These are phyloP conservation scores for Steromphala cineraria DNA, from an alignment of 2,888 invertebrate genomes.

Conservation along the genomic window DNA sequence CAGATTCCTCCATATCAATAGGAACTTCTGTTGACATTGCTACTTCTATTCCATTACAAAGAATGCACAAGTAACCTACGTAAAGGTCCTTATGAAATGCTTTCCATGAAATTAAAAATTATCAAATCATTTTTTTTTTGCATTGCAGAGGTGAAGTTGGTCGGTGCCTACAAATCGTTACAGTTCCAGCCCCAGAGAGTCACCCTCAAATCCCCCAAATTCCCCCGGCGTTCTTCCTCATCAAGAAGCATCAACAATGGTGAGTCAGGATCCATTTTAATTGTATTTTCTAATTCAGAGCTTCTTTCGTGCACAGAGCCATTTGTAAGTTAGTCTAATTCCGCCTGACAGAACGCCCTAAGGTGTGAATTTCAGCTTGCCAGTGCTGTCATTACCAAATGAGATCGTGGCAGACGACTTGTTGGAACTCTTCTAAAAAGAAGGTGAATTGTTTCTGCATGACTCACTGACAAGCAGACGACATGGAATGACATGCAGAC, in stretches of 20 bases:
- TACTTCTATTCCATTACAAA: too few relatives aligned
- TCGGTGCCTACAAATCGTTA: neutral
- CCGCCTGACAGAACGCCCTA: neutral
- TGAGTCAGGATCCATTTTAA: neutral
- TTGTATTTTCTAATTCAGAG: neutral
- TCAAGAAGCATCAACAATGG: constrained; percentile 2
- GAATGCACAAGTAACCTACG: too few relatives aligned
- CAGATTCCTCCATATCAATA: too few relatives aligned
- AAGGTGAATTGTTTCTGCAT: neutral
- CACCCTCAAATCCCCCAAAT: neutral
- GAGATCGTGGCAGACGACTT: neutral
- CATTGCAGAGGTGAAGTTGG: neutral
- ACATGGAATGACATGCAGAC: too few relatives aligned
- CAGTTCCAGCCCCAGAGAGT: neutral
- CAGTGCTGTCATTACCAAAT: neutral
- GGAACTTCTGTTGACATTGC: too few relatives aligned
- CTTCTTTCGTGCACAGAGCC: neutral
- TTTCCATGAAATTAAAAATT: too few relatives aligned
- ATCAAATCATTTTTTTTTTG: too few relatives aligned
- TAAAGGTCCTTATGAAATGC: too few relatives aligned
- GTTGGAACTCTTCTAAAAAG: neutral
- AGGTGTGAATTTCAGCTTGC: neutral
- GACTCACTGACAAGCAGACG: neutral
- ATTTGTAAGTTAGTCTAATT: neutral
- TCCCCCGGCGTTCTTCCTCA: neutral